Evolutionary conservation across 2,888 invertebrate species (phyloP), one percentile per base, ranked within the genome.

Genomic region (Miltochrista miniata): DNA sequence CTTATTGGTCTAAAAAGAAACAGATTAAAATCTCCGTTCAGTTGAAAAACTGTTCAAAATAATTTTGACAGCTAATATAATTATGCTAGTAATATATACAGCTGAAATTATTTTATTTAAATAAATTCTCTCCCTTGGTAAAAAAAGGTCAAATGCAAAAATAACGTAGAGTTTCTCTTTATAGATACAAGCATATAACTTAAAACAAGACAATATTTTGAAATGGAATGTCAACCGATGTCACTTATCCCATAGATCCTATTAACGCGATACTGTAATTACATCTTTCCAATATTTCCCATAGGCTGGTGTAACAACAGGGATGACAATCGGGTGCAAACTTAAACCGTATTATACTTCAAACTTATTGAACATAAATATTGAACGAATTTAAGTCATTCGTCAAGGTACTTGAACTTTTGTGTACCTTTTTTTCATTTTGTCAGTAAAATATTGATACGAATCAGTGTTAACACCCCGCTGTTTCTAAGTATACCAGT

Each of bases 151-250:
- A n/a, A n/a, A n/a, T n/a, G n/a, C n/a, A n/a, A n/a, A n/a, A n/a
- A n/a, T n/a, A n/a, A n/a, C n/a, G n/a, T n/a, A n/a, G n/a, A n/a
- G n/a, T n/a, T 24, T 5, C 18, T 2, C 18, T 24, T 10, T 31
- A 30, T 30, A 8, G 8, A 30, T 30, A 30, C 8, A 3, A 2
- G 48, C 48, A 57, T 51, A 34, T 73, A 74, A 72, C 73, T 80
- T 80, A 80, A 72, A 36, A 7, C 54, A 73, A 69, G 63, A 75
- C 76, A 85, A 83, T 87, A 83, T 86, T 84, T 76, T 81, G 81
- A 83, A 75, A 84, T 85, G 86, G 86, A 79, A 74, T 81, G 83
- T 83, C 87, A 83, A 83, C 82, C 80, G 85, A 86, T 84, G 76
- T 73, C 78, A 84, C 83, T 84, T 81, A 76, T 70, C 71, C 70